Evolutionary conservation across 2,113 vertebrate genomes (phyloP), one percentile per base, ranked within the genome.

Genomic region (Recurvirostra avosetta): DNA sequence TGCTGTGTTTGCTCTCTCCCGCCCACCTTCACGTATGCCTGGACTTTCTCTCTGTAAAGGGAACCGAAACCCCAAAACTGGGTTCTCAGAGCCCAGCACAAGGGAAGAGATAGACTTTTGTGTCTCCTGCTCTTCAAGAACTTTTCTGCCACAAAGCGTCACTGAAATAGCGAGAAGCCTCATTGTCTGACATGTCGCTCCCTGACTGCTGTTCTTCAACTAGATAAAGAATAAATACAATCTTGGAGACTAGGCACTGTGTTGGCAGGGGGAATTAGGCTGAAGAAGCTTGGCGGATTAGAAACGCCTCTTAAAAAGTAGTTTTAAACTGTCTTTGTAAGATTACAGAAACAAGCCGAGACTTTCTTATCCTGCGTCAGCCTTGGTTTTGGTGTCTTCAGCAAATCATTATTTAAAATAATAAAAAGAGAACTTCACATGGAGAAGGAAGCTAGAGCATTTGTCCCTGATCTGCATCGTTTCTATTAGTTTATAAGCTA

Each of bases 261-360:
- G 62, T 83, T 93, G 53, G 59, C 85, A 88, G 27, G 53, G 34
- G 56, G 40, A 86, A 90, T 84, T 90, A 86, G 30, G 18, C 53
- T 79, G 78, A 72, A 88, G 43, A 75, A 82, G 25, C 66, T 65
- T 52, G 36, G 21, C 41, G 38, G 66, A 88, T 93, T 90, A 97
- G 75, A 92, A 92, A 94, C 45, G 15, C 53, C 27, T 90, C 65
- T 76, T 90, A 76, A 93, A 77, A 95, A 49, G 9, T 72, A 73
- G 43, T 40, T 82, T 94, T 68, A 59, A 88, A 62, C 45, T 82
- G 59, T 71, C 38, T 84, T 86, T 89, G 53, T 90, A 68, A 79
- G 32, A 55, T 43, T 58, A 76, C 43, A 92, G 78, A 95, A 75
- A 53, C 41, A 75, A 55, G 43, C 21, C 38, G 32, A 88, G 36